Conservation (phyloP, 2,888 invertebrate genomes). For the Linnaemya vulpina region DNA sequence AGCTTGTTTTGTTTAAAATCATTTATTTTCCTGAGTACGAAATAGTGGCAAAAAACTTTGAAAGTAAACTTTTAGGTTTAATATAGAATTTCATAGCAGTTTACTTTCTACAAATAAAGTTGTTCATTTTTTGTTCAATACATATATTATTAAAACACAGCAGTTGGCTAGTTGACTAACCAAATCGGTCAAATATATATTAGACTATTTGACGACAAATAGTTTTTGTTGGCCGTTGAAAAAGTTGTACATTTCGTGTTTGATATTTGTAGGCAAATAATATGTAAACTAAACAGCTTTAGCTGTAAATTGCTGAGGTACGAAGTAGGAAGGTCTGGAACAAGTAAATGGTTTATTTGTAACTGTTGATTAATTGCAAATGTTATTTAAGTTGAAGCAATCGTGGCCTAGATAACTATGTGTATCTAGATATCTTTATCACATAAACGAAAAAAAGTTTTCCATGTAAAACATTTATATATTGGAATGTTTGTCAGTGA, state of each 20-base stretch:
- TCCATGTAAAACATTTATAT: no score
- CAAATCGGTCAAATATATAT: slow-evolving; percentile 45
- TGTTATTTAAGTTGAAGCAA: no score
- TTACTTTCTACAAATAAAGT: not conserved
- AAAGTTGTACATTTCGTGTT: not conserved
- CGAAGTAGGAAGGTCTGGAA: no score
- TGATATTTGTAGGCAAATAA: not conserved
- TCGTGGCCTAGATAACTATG: no score
- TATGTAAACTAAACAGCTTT: not conserved
- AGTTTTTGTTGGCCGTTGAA: not conserved
- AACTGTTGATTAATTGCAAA: not conserved
- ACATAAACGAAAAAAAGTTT: no score
- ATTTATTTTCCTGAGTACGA: not conserved
- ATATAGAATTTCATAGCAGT: not conserved
- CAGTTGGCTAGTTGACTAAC: slow-evolving; percentile 33
- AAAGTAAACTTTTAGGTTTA: not conserved
- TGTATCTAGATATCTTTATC: no score
- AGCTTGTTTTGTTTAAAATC: slow-evolving; percentile 19
- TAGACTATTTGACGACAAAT: slow-evolving; percentile 43
- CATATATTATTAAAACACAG: slow-evolving; percentile 14
- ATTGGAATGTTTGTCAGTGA: no score
- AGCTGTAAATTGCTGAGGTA: not conserved
- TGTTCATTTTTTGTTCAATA: slow-evolving; percentile 9
- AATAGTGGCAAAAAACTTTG: not conserved
- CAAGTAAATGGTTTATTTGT: no score